These are phyloP conservation scores for Anoplius nigerrimus DNA, from an alignment of 2,888 invertebrate genomes.

Conservation along the genomic window DNA sequence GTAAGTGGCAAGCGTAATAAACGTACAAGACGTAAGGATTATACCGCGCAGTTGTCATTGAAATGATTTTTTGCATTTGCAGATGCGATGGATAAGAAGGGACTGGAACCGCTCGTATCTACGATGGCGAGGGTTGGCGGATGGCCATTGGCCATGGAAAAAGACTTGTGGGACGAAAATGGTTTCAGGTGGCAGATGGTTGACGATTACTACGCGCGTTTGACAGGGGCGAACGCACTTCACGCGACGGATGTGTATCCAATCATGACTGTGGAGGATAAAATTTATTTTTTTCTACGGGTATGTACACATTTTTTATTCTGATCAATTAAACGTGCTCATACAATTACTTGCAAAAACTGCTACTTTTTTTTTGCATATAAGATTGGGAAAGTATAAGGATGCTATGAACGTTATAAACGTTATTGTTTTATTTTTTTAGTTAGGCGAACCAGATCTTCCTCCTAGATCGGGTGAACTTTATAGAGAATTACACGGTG, in stretches of 20 bases:
- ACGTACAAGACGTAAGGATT: too few relatives aligned
- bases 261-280: background rate
- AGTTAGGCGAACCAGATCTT: too few relatives aligned
- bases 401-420: too few relatives aligned
- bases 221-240: constrained; percentile 26
- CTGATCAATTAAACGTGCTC: background rate
- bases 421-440: too few relatives aligned
- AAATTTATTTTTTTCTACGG: background rate
- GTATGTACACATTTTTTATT: background rate
- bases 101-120: constrained; percentile 46
- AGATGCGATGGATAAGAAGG: constrained; percentile 38
- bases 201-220: constrained; percentile 40
- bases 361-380: too few relatives aligned
- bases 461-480: too few relatives aligned
- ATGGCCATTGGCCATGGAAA: constrained; percentile 53
- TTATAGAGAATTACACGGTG: too few relatives aligned
- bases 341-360: too few relatives aligned
- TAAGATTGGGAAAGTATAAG: background rate
- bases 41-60: too few relatives aligned
- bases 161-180: constrained; percentile 45
- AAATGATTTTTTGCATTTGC: background rate
- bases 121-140: constrained; percentile 48
- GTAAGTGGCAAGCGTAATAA: too few relatives aligned
- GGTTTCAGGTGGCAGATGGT: constrained; percentile 49
- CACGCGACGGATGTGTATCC: background rate